A percentile compares a stretch with the other conserved stretches of the same genome.
These are phyloP conservation scores for Marasmarcha lunaedactyla DNA, from an alignment of 2,888 invertebrate species.

Conservation along the genomic window DNA sequence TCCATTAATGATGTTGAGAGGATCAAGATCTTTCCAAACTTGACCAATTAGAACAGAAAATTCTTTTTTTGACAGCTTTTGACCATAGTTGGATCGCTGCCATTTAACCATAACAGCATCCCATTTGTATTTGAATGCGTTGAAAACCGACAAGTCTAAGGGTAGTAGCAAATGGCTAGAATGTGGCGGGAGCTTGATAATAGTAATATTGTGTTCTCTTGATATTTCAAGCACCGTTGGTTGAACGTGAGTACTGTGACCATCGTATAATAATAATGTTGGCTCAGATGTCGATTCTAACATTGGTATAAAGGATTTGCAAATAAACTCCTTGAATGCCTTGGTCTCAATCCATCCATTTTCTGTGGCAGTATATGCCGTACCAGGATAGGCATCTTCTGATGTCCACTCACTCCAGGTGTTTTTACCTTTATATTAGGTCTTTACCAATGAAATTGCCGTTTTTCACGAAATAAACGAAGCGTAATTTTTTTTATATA, in stretches of 20 bases:
- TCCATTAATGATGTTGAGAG: constrained; percentile 3
- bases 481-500: too few relatives aligned
- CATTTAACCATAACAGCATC: constrained; percentile 9
- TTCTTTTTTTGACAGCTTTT: constrained; percentile 4
- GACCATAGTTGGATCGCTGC: constrained; percentile 3
- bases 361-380: constrained; percentile 18
- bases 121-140: constrained; percentile 13
- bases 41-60: constrained; percentile 3
- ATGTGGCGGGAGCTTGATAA: constrained; percentile 4
- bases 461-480: too few relatives aligned
- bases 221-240: not conserved
- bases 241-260: constrained; percentile 1
- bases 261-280: not conserved
- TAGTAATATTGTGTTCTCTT: not conserved
- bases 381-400: constrained; percentile 6
- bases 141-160: constrained; percentile 4
- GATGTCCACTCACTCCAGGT: constrained; percentile 1
- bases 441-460: too few relatives aligned
- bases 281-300: not conserved
- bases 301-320: not conserved
- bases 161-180: constrained; percentile 4
- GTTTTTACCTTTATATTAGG: constrained; percentile 1
- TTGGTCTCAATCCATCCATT: constrained; percentile 23
- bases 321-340: constrained; percentile 2
- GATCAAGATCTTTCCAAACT: constrained; percentile 3